Evolutionary conservation across 2,888 invertebrate genomes (phyloP).

Genomic region (Drosophila dives): DNA sequence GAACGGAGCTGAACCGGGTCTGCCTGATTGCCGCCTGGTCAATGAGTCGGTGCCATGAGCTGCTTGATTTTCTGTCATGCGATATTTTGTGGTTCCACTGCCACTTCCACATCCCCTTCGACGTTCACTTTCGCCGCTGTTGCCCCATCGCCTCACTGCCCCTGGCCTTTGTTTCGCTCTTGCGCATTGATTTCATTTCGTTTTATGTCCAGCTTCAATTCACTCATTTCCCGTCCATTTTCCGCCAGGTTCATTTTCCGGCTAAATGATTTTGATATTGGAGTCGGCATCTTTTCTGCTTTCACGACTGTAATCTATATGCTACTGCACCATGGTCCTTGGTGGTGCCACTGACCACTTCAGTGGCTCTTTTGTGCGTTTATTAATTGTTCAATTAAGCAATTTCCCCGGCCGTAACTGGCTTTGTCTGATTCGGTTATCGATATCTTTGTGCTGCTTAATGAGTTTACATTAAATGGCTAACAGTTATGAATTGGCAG

Average conservation of each 20-base stretch:
- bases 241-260: constrained; percentile 59
- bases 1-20: constrained; percentile 15
- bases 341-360: constrained; percentile 42
- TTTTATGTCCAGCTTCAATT: constrained; percentile 22
- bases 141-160: constrained; percentile 4
- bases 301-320: constrained; percentile 61
- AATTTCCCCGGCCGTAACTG: constrained; percentile 52
- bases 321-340: constrained; percentile 1
- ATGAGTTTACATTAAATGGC: constrained; percentile 56
- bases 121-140: background rate
- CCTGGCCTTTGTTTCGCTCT: constrained; percentile 14
- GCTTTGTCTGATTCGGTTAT: constrained; percentile 52
- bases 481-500: background rate
- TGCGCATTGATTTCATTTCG: constrained; percentile 18
- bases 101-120: background rate
- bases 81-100: constrained; percentile 58
- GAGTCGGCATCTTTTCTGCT: constrained; percentile 40
- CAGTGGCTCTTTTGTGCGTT: constrained; percentile 60
- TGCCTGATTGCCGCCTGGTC: constrained; percentile 30
- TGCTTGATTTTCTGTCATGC: constrained; percentile 76
- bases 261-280: constrained; percentile 74
- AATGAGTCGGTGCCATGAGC: constrained; percentile 68
- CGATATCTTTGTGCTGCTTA: constrained; percentile 46
- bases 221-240: constrained; percentile 23
- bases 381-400: constrained; percentile 80